Conservation (phyloP, 2,888 invertebrate species). For the Ennomos erosarius region DNA sequence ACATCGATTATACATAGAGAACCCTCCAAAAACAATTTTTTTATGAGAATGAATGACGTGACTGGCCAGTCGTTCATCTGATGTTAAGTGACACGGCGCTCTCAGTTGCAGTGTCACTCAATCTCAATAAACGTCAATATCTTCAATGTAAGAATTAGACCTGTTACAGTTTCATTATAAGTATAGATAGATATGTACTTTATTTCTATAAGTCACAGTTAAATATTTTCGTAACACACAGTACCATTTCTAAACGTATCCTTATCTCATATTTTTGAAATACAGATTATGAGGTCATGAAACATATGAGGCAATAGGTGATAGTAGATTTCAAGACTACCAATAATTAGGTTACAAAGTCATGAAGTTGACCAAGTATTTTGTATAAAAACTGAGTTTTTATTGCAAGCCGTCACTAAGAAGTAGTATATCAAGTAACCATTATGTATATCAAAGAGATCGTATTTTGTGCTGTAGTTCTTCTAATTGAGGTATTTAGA, state of each 20-base stretch:
- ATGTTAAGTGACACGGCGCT: no score
- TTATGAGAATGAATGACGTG: no score
- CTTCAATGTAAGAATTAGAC: no score
- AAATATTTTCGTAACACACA: not conserved
- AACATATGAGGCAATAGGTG: constrained; percentile 25
- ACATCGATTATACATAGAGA: no score
- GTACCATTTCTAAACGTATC: constrained; percentile 7
- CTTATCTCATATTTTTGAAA: constrained; percentile 15
- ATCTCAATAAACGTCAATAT: no score
- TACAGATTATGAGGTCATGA: constrained; percentile 22
- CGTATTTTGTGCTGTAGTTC: constrained; percentile 10
- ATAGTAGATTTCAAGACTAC: constrained; percentile 15
- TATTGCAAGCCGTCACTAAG: not conserved
- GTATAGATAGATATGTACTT: no score
- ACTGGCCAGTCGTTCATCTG: no score
- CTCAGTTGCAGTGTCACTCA: no score
- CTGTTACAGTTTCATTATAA: no score
- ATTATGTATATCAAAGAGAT: constrained; percentile 13
- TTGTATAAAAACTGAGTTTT: constrained; percentile 13
- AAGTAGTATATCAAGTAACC: not conserved
- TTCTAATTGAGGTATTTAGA: constrained; percentile 19
- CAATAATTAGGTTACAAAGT: constrained; percentile 23
- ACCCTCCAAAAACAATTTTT: no score
- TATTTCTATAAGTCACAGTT: no score
- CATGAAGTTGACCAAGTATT: not conserved